A percentile compares a stretch with the other conserved stretches of the same genome.
Evolutionary conservation across 2,888 invertebrate genomes (phyloP).

Genomic region (Drosophila phalerata): DNA sequence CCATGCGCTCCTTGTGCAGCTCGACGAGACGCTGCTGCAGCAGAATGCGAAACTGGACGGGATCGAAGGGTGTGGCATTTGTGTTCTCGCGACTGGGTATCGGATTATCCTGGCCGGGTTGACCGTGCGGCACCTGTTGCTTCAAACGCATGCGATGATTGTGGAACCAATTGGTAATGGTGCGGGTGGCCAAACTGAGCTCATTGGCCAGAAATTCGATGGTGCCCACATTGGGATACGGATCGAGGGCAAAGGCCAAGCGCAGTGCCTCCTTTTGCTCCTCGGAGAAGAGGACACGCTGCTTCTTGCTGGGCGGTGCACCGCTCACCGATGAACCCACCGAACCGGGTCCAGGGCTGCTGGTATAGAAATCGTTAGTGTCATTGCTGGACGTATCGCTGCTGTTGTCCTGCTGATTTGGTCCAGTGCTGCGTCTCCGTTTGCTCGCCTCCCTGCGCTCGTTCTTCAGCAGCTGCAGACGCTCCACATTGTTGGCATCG

Average conservation of each 20-base stretch:
- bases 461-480: constrained; percentile 95
- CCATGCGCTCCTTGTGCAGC: constrained; percentile 94
- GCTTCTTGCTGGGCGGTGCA: constrained; percentile 95
- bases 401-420: constrained; percentile 93
- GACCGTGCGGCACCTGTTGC: constrained; percentile 93
- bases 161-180: constrained; percentile 99
- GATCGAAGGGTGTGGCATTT: constrained; percentile 93
- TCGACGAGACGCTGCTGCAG: constrained; percentile 95
- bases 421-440: constrained; percentile 93
- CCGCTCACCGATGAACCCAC: constrained; percentile 87
- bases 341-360: constrained; percentile 90
- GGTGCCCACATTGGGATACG: constrained; percentile 98
- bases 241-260: constrained; percentile 97
- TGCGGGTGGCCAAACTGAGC: constrained; percentile 95
- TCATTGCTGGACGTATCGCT: constrained; percentile 95
- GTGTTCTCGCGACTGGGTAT: constrained; percentile 91
- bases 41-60: constrained; percentile 95
- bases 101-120: constrained; percentile 88
- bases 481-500: constrained; percentile 97
- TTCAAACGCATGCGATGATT: constrained; percentile 99
- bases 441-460: constrained; percentile 97
- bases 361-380: constrained; percentile 95
- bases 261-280: constrained; percentile 98
- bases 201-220: constrained; percentile 98
- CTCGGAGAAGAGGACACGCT: constrained; percentile 98